Base-by-base conservation (phyloP, 1,140 invertebrate genomes). In the Conopomorpha cramerella region DNA sequence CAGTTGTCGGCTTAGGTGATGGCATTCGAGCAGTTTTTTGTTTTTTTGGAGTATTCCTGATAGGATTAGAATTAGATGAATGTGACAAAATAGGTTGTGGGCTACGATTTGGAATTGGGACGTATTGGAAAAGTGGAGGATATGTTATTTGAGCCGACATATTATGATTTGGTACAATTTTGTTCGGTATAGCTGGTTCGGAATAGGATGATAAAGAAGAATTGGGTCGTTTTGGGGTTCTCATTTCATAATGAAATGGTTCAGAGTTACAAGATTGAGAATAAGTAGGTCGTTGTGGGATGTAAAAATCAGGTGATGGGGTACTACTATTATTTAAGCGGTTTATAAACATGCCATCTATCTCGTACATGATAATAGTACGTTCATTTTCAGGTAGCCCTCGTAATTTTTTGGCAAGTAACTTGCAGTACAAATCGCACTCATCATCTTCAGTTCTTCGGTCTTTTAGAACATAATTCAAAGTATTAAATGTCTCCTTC, bases 401-500 rank as follows among this genome's bases (percentile, higher is more conserved):
- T 47, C 39, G 37, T 33, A 53, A 38, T 34, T 51, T 53, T 30
- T 40, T 53, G 11, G 50, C 46, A 8, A 52, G 34, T 26, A 52
- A 35, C 43, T 49, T 49, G n/a, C 16, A 30, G 35, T 35, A 41
- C 19, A 41, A 28, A 16, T 45, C 39, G 19, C 27, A 38, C 16
- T 44, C 40, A 13, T 46, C 35, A 33, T 32, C 26, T 12, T 38
- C 35, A 31, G 11, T 13, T 30, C 17, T 13, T 35, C 34, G 36
- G 29, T 30, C 18, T 36, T 19, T 29, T 7, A 29, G 4, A 11
- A 11, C 11, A 4, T 3, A 3, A 29, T 29, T 29, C 4, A 29
- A 13, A 3, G 28, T 29, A 29, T 4, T 7, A 4, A 29, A 7
- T 3, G 28, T 11, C 11, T 29, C 28, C 13, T 13, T 29, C 28